Evolutionary conservation across 2,888 invertebrate genomes (phyloP).

Genomic region (Bellardia bayeri): DNA sequence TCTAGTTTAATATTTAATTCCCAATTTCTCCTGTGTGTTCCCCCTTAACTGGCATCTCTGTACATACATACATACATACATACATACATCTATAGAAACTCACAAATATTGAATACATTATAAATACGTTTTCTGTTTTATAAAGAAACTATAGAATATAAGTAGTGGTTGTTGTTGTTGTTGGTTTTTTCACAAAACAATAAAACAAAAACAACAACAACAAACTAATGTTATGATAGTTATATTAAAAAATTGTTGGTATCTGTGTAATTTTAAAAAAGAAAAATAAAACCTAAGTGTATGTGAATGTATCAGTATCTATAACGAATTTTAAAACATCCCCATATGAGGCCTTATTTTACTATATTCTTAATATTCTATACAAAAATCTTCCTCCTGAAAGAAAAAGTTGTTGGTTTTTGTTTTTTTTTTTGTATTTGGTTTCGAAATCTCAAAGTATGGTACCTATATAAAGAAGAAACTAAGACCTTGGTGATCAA

Average conservation of each 20-base stretch:
- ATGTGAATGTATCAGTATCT: constrained; percentile 39
- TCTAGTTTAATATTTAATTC: not conserved
- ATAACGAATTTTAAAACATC: constrained; percentile 56
- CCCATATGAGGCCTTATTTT: constrained; percentile 35
- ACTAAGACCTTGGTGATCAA: constrained; percentile 51
- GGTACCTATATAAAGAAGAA: not conserved
- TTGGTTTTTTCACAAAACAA: not conserved
- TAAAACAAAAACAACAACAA: not conserved
- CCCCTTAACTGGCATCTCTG: constrained; percentile 31
- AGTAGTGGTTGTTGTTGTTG: constrained; percentile 7
- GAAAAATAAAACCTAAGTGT: not conserved
- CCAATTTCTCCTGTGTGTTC: not conserved
- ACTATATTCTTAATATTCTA: not conserved
- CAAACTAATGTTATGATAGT: constrained; percentile 21
- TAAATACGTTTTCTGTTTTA: constrained; percentile 2
- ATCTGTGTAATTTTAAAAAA: not conserved
- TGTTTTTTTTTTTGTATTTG: not conserved
- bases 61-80: not conserved
- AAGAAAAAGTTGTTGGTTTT: not conserved
- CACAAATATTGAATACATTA: constrained; percentile 3
- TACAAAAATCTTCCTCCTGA: not conserved
- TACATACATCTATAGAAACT: not conserved
- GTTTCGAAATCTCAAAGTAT: too few species aligned
- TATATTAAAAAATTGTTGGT: constrained; percentile 1
- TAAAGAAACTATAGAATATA: constrained; percentile 40